Base-by-base conservation (phyloP, 2,888 invertebrate species). In the Sialis lutaria region DNA sequence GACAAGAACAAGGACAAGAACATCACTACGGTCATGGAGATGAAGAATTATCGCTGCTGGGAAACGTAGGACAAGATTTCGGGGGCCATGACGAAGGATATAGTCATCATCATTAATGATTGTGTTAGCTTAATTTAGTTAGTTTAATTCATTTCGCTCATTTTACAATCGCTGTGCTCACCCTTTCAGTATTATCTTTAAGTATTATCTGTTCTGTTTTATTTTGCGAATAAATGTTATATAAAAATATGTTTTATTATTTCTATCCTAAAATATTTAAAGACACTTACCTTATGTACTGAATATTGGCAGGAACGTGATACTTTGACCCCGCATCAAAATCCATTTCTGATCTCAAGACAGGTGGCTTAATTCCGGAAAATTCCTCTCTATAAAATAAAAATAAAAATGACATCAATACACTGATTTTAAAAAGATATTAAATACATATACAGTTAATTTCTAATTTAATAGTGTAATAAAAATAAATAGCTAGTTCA, bases 311-410 rank as follows among this genome's bases (percentile, higher is more conserved):
- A 0, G 90, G 86, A 40, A 93, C 77, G 64, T 93, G 92, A 63
- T 89, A 93, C 63, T 93, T 93, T 40, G 91, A 80, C 4, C 91
- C 93, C 44, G 91, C 80, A 62, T 93, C 93, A 60, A 93, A 93
- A 67, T 93, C 89, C 51, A 78, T 72, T 64, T 91, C 90, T 0
- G 86, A 86, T 40, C 92, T 72, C 1, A 85, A 65, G 0, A 88
- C 81, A 1, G 90, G 89, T 0, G 90, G 90, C 55, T 88, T 87
- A 49, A 88, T 77, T 5, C 90, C 90, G 51, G 87, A 81, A 55
- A 83, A 87, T 60, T 79, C 75, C 62, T 88, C 88, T 59, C 88
- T 85, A 61, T 33, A 62, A 64, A 48, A 58, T 54, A 51, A 50
- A 35, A 44, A 51, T 43, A 50, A 22, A 22, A 22, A 55, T 53